These are phyloP conservation scores for Amorpha juglandis DNA, from an alignment of 2,888 invertebrate species.

Conservation along the genomic window DNA sequence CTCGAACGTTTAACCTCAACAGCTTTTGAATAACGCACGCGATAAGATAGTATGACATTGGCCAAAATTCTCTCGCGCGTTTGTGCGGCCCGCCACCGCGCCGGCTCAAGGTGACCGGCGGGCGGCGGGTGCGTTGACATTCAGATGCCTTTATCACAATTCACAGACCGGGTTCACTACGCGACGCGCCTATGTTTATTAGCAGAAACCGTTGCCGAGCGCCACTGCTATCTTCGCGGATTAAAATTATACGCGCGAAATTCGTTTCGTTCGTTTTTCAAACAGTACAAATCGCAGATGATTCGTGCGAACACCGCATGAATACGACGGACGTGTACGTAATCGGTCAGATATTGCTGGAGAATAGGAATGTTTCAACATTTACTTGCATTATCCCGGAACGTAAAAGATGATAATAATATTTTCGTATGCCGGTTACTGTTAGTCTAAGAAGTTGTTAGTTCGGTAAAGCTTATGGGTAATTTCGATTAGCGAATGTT, in stretches of 20 bases:
- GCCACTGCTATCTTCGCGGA: conserved; percentile 11
- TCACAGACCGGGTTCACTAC: conserved; percentile 58
- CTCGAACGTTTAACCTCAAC: conserved; percentile 24
- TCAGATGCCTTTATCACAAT: conserved; percentile 78
- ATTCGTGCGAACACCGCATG: too few relatives aligned
- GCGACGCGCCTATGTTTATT: conserved; percentile 61
- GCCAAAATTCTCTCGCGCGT: conserved; percentile 66
- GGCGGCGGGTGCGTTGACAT: conserved; percentile 77
- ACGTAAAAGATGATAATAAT: too few relatives aligned
- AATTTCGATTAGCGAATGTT: neutral
- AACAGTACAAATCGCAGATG: neutral
- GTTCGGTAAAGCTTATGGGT: too few relatives aligned
- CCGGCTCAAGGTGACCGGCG: conserved; percentile 75
- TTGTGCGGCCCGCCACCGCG: conserved; percentile 50
- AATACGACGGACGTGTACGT: neutral
- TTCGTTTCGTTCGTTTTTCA: conserved; percentile 9
- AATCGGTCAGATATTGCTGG: conserved; percentile 8
- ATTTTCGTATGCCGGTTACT: too few relatives aligned
- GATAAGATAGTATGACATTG: conserved; percentile 67
- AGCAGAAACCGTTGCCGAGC: conserved; percentile 38
- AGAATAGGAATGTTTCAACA: neutral
- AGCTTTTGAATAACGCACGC: conserved; percentile 31
- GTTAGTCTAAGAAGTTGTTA: too few relatives aligned
- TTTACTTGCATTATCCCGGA: neutral
- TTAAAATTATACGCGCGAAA: conserved; percentile 2